A percentile compares a stretch with the other conserved stretches of the same genome.
Conservation (phyloP, 2,888 invertebrate species). For the Sussaba pulchella region DNA sequence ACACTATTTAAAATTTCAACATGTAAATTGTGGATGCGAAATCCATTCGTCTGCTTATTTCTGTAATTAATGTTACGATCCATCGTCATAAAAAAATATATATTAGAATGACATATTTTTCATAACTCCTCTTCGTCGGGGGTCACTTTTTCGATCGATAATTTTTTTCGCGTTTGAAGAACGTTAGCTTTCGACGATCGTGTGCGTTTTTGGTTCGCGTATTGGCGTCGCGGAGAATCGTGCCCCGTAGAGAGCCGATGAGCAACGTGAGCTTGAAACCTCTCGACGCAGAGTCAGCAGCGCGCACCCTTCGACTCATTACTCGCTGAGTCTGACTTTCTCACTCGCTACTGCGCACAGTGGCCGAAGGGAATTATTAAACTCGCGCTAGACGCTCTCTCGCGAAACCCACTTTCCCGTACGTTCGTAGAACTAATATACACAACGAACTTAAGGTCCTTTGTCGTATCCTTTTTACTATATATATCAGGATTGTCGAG, state of each 20-base stretch:
- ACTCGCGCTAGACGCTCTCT: slow-evolving; percentile 13
- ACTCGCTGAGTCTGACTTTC: neutral
- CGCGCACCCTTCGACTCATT: slow-evolving; percentile 25
- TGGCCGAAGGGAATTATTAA: slow-evolving; percentile 51
- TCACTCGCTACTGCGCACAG: neutral
- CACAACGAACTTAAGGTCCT: neutral
- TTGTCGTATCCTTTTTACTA: slow-evolving; percentile 32
- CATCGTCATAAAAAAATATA: too few species aligned
- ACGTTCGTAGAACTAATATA: neutral
- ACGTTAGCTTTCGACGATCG: slow-evolving; percentile 4
- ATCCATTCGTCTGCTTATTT: too few species aligned
- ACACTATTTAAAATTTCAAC: too few species aligned
- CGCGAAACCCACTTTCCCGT: neutral
- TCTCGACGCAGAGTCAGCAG: neutral
- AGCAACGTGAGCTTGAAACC: neutral
- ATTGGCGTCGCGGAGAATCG: neutral
- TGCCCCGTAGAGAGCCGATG: neutral
- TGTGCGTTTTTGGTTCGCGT: slow-evolving; percentile 11
- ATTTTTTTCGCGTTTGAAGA: neutral
- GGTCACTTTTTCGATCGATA: too few species aligned
- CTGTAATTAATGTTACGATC: too few species aligned
- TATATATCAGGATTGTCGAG: too few species aligned
- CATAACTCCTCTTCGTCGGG: too few species aligned
- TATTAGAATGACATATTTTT: too few species aligned
- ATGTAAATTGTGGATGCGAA: too few species aligned